Evolutionary conservation across 2,888 invertebrate species (phyloP), one percentile per base, ranked within the genome.

Genomic region (Apotomis capreana): DNA sequence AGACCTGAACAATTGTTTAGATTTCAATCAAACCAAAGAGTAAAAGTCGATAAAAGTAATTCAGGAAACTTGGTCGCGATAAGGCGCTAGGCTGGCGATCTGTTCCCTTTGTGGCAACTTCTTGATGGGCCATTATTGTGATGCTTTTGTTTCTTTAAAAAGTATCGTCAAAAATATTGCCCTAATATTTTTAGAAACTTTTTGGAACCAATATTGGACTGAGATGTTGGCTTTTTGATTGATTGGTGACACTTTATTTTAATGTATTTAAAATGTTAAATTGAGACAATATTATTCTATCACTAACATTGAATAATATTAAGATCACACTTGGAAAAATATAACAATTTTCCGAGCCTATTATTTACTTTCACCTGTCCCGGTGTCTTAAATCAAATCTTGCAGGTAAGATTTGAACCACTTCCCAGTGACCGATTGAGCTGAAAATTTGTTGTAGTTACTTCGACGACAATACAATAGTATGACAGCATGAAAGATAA

Each of bases 11-110:
- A 65, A 75, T 74, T 75, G 78, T 78, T 80, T 77, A 73, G 78
- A 77, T 84, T 81, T 81, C 82, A 84, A 88, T 89, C 86, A 87
- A 87, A 87, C 82, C 78, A 77, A 78, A 78, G 78, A 85, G 81
- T 77, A 81, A 83, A 84, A 85, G 84, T 81, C 85, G 87, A 87
- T 88, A 89, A 89, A 87, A 89, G 87, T 87, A 87, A 84, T 84
- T 79, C 79, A 79, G 76, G 78, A 82, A 89, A 89, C 80, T 87
- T 87, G 78, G 77, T 74, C 77, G 76, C 80, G 90, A 89, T 89
- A 89, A 88, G 83, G 69, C 70, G 77, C 77, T 80, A 85, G 87
- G 83, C 89, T 77, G 79, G 76, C 80, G 82, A 82, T 83, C 81
- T 79, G 78, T 79, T 78, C 73, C 74, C 74, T 75, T 78, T 77